Evolutionary conservation across 2,888 invertebrate species (phyloP), one percentile per base, ranked within the genome.

Genomic region (Eugnorisma glareosa): DNA sequence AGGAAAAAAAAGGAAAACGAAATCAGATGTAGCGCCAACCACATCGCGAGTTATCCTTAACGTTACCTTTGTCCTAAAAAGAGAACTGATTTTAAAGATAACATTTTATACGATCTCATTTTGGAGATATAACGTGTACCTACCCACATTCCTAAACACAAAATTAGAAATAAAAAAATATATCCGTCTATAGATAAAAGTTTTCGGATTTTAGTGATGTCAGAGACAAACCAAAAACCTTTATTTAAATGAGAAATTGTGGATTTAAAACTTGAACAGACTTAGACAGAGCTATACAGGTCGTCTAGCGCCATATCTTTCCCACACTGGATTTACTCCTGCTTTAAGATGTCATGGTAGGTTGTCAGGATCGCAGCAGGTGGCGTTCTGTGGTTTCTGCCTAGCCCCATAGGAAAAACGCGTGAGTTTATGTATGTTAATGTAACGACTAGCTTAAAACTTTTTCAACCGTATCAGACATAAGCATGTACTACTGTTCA

Each of bases 11-110:
- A 81, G 11, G 3, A 40, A 63, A 57, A 71, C 63, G 21, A 69
- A 71, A 74, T 64, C n/a, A 45, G 31, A 28, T 74, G 40, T 69
- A 82, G 37, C 61, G 63, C 61, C 78, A 72, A 69, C 66, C 57
- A 70, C 61, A 73, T 67, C 43, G 61, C 71, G 35, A 67, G 45
- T 68, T 67, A 67, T 79, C 51, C 57, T 70, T 43, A 72, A 67
- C 69, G 48, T 40, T 75, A 70, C 79, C 69, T 82, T 86, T 77
- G 45, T 81, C 48, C 57, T 67, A 67, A 86, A 84, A 78, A 70
- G 54, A 70, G 74, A 74, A 69, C 66, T 28, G 79, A 83, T 86
- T 82, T 70, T 82, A 73, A 86, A 86, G 86, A 84, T 86, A 84
- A 82, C 69, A 81, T 64, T 77, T 81, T 76, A 71, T 76, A 63